Percentiles rank a stretch among this genome's conserved stretches.
Evolutionary conservation across 2,113 vertebrate species (phyloP).

Genomic region (Chaetops frenatus): DNA sequence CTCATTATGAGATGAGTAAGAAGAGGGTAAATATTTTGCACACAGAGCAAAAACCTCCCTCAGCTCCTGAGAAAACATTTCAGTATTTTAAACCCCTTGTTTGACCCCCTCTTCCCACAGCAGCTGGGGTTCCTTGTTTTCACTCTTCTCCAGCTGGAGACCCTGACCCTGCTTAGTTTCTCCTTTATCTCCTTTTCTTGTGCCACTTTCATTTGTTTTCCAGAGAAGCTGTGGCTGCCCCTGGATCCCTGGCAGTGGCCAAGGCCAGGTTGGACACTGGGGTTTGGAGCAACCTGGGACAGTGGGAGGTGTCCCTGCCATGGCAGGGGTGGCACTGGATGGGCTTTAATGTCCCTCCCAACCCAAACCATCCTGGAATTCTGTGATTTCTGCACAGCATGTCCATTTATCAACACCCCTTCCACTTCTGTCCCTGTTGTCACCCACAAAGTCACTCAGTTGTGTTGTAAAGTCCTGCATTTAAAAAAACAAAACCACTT

Average conservation of each 20-base stretch:
- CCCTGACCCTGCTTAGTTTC: neutral
- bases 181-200: neutral
- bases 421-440: neutral
- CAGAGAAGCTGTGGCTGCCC: neutral
- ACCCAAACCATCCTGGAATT: neutral
- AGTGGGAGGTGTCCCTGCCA: neutral
- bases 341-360: neutral
- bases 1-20: neutral
- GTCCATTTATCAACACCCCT: rapidly evolving
- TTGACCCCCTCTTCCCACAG: neutral
- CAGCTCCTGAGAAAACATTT: neutral
- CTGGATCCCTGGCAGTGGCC: neutral
- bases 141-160: neutral
- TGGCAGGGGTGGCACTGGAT: neutral
- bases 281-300: neutral
- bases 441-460: neutral
- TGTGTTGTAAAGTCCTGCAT: neutral
- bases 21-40: neutral
- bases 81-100: neutral
- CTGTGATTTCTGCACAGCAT: neutral
- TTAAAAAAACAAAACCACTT: neutral
- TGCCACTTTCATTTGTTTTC: neutral
- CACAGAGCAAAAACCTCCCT: neutral
- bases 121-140: too few species aligned
- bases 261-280: neutral